A percentile compares a stretch with the other conserved stretches of the same genome.
phyloP scores from a whole-genome alignment of 2,888 invertebrate species.

The Machimus atricapillus region DNA sequence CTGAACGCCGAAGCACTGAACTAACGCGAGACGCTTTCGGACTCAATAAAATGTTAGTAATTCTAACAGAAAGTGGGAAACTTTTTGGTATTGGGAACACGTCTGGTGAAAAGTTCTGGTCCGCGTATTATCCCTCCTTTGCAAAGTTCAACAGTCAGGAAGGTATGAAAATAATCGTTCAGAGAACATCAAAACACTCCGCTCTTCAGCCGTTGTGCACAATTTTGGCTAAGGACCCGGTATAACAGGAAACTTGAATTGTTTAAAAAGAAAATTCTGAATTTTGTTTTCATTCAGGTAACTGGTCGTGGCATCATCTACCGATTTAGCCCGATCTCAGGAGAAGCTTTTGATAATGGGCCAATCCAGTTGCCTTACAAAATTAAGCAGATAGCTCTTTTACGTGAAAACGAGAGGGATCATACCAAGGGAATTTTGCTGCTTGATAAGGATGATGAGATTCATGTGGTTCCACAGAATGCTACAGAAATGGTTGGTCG shows the following conservation, averaged over 20 bases:
- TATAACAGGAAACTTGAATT: conserved; percentile 55
- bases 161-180: conserved; percentile 74
- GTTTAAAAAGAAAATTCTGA: background rate
- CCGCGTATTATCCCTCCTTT: conserved; percentile 69
- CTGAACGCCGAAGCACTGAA: conserved; percentile 62
- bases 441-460: conserved; percentile 70
- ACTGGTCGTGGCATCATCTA: conserved; percentile 75
- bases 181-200: conserved; percentile 87
- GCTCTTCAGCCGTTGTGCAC: conserved; percentile 84
- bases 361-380: conserved; percentile 68
- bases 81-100: conserved; percentile 85
- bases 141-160: conserved; percentile 68
- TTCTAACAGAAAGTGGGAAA: conserved; percentile 86
- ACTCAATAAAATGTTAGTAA: conserved; percentile 92
- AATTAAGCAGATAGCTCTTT: conserved; percentile 76
- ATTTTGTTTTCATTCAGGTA: conserved; percentile 59
- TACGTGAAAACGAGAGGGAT: conserved; percentile 74
- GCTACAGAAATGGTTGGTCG: conserved; percentile 57
- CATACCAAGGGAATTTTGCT: conserved; percentile 81
- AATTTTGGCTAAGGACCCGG: conserved; percentile 79
- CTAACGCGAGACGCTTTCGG: conserved; percentile 95
- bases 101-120: conserved; percentile 80
- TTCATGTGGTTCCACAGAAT: conserved; percentile 73
- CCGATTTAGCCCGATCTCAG: conserved; percentile 91
- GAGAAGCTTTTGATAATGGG: conserved; percentile 68